A percentile compares a stretch with the other conserved stretches of the same genome.
Evolutionary conservation across 1,140 invertebrate genomes (phyloP).

Genomic region (Rhizoglyphus robini): DNA sequence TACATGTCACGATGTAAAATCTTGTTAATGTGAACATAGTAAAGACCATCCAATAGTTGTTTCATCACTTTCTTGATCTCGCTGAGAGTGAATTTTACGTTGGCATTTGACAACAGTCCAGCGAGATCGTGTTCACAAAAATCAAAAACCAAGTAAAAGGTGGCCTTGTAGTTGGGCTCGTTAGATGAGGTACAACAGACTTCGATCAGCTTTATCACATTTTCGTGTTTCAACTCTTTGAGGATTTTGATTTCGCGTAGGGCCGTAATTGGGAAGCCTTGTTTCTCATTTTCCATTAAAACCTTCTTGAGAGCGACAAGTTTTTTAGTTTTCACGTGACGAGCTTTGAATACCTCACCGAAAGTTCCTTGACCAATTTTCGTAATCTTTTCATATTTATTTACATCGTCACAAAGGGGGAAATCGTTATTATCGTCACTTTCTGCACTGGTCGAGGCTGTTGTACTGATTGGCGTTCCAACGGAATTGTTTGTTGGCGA

Average conservation of each 20-base stretch:
- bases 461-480: neutral
- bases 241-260: conserved; percentile 91
- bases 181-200: conserved; percentile 60
- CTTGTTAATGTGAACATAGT: conserved; percentile 93
- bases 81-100: conserved; percentile 70
- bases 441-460: neutral
- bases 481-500: too few species aligned
- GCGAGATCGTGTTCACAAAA: conserved; percentile 99
- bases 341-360: conserved; percentile 91
- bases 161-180: conserved; percentile 47
- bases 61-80: conserved; percentile 98
- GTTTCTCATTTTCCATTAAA: conserved; percentile 98
- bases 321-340: conserved; percentile 70
- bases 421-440: neutral
- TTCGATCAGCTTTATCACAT: conserved; percentile 93
- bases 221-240: conserved; percentile 90
- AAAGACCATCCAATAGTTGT: conserved; percentile 87
- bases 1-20: conserved; percentile 36
- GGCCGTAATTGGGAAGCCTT: conserved; percentile 97
- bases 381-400: conserved; percentile 78
- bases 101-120: conserved; percentile 83
- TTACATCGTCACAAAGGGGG: conserved; percentile 24
- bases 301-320: conserved; percentile 97
- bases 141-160: conserved; percentile 95
- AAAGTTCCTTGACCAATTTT: conserved; percentile 80